phyloP scores from a whole-genome alignment of 1,140 invertebrate genomes.

The Drosophila ficusphila region DNA sequence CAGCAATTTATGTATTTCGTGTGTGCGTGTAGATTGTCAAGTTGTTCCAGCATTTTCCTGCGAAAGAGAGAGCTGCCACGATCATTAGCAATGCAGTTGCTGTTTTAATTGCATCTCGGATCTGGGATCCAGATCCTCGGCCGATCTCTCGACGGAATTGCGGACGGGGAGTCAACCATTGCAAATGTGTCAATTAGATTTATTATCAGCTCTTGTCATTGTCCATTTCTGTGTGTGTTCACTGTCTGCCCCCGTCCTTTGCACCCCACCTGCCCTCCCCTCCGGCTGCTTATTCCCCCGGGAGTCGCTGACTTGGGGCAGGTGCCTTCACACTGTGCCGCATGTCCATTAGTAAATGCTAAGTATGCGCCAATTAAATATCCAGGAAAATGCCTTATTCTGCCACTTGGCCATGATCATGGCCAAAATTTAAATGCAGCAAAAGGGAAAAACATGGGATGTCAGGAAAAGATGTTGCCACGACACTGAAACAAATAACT shows the following conservation, averaged over 20 bases:
- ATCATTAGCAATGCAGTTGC: constrained; percentile 70
- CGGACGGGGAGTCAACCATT: constrained; percentile 51
- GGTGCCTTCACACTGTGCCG: constrained; percentile 70
- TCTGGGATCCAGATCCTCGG: constrained; percentile 26
- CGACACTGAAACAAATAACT: constrained; percentile 1
- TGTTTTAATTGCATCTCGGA: constrained; percentile 68
- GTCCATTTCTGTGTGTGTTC: constrained; percentile 39
- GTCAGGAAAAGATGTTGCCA: constrained; percentile 6
- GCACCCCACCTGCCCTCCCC: not conserved
- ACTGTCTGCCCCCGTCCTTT: constrained; percentile 9
- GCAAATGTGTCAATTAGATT: constrained; percentile 84
- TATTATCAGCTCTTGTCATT: constrained; percentile 78
- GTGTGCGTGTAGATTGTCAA: constrained; percentile 75
- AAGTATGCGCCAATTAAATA: constrained; percentile 80
- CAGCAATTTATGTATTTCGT: constrained; percentile 70
- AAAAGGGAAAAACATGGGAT: constrained; percentile 29
- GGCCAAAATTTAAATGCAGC: constrained; percentile 76
- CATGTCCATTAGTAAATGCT: constrained; percentile 82
- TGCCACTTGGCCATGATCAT: constrained; percentile 42
- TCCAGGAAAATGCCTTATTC: constrained; percentile 62
- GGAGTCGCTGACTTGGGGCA: constrained; percentile 41
- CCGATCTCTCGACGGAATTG: constrained; percentile 19
- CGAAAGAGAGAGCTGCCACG: constrained; percentile 3
- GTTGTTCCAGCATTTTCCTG: constrained; percentile 45
- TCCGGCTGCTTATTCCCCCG: constrained; percentile 26